Evolutionary conservation across 23 tunicate genomes (phyloP), one percentile per base, ranked within the genome.

Genomic region (Styela plicata): DNA sequence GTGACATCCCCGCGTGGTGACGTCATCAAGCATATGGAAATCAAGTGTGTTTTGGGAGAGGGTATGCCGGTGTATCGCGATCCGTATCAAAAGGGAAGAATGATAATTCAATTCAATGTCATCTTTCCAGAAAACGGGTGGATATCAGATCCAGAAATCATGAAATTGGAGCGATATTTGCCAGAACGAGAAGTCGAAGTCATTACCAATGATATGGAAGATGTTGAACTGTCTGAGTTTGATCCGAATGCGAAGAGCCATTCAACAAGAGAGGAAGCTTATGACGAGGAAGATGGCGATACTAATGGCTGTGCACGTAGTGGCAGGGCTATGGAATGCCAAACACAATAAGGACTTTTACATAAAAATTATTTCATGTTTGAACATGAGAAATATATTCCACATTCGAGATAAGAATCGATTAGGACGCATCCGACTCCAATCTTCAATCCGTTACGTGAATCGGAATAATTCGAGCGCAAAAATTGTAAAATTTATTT

Each of bases 61-160:
- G 99, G 99, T 57, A 96, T 96, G 99, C 99, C 99, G n/a, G 44
- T 90, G 0, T 82, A 90, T 44, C 86, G 93, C 3, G 90, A 96
- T 70, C 99, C 99, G 21, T 96, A 89, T 82, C 85, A 87, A 61
- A 96, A 96, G 52, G 99, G 99, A 0, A 83, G 86, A n/a, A 81
- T 96, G 3, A 66, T 90, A 33, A 84, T 96, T 29, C 96, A 90
- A 31, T 96, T 96, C 37, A 68, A 53, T 5, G 89, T 96, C 64
- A 74, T 57, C 22, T 96, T 90, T 33, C 99, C 99, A 7, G 63
- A 70, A 26, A 85, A 80, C 62, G 61, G 80, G 66, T 96, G 99
- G 97, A 74, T 73, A 24, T 19, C 97, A 19, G 86, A 77, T 10
- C 85, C 94, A 13, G 78, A 83, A 29, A 61, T 95, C 27, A 78